Base-by-base conservation (phyloP, 2,797 vertebrate genomes). In the Enoplosus armatus region DNA sequence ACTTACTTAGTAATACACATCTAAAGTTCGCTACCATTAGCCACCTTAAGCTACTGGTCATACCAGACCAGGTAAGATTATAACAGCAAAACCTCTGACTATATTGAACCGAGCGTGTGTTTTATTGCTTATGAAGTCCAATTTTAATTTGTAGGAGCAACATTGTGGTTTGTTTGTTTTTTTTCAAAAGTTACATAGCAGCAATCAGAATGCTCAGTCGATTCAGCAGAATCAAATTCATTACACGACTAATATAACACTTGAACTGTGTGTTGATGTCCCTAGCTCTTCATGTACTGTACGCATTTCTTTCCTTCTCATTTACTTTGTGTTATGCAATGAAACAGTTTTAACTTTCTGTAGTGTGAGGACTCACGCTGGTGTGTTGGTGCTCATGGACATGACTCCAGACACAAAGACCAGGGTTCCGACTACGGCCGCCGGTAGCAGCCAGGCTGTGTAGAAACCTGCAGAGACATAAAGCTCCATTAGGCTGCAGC, bases 381-480 rank as follows among this genome's bases (percentile, higher is more conserved):
- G 94, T 8, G 87, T 94, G 86, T 96, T 96, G 74, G 84, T 94
- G 14, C 93, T 91, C 95, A 95, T 95, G 47, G 94, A 85, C 73
- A 95, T 86, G 71, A 96, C 87, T 68, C 95, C 94, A 2, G 94
- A 95, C 48, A 96, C 88, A 79, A 97, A 97, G 68, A 97, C 92
- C 22, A 96, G 65, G 1, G 94, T 96, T 60, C 96, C 96, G 3
- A 96, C 93, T 33, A 94, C 75, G 0, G 96, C 95, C 0, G 94
- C 95, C 0, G 96, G 96, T 79, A 96, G 95, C 47, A 97, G 93
- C 95, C 95, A 97, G 22, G 95, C 93, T 2, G 94, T 95, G 90
- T 96, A 96, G 92, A 96, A 97, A 47, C 96, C 96, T 96, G 81
- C 84, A 87, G 82, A 81, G 71, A 92, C 65, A 88, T n/a, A 80